Evolutionary conservation across 2,797 vertebrate genomes (phyloP).

Genomic region (Microctenopoma lineatum): DNA sequence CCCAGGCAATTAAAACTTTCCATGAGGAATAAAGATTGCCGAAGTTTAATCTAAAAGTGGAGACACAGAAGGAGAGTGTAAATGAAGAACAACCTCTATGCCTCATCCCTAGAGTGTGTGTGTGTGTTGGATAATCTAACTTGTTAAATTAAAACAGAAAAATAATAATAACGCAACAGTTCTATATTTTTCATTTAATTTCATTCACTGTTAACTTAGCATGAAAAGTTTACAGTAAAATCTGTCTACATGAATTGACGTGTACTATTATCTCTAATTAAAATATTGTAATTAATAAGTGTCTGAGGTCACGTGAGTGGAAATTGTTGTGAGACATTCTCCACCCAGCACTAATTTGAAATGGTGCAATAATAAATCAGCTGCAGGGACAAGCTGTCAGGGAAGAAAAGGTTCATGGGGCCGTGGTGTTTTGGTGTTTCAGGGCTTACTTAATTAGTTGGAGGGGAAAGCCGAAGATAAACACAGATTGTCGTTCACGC

Average conservation of each 20-base stretch:
- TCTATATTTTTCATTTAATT: conserved; percentile 27
- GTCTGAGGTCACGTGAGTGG: conserved; percentile 63
- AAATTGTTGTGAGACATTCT: conserved; percentile 70
- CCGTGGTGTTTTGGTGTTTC: conserved; percentile 60
- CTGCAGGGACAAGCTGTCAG: conserved; percentile 60
- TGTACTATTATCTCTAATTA: conserved; percentile 66
- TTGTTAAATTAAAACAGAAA: conserved; percentile 24
- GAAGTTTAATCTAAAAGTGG: conserved; percentile 50
- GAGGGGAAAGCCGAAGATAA: conserved; percentile 69
- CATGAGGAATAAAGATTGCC: conserved; percentile 62
- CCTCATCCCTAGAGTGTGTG: conserved; percentile 14
- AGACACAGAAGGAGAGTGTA: conserved; percentile 38
- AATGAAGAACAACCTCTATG: conserved; percentile 41
- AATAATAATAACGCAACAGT: conserved; percentile 9
- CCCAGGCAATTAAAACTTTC: conserved; percentile 71
- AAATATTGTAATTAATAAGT: conserved; percentile 70
- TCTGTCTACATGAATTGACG: conserved; percentile 5
- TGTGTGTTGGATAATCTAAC: conserved; percentile 38
- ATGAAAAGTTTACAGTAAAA: conserved; percentile 5
- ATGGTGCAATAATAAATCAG: conserved; percentile 72
- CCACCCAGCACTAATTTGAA: conserved; percentile 72
- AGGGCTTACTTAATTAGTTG: conserved; percentile 75
- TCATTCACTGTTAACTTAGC: conserved; percentile 25
- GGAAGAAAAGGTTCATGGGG: conserved; percentile 59
- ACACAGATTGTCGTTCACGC: conserved; percentile 67